Conservation (phyloP, 2,797 vertebrate species). For the Cossypha niveicapilla region DNA sequence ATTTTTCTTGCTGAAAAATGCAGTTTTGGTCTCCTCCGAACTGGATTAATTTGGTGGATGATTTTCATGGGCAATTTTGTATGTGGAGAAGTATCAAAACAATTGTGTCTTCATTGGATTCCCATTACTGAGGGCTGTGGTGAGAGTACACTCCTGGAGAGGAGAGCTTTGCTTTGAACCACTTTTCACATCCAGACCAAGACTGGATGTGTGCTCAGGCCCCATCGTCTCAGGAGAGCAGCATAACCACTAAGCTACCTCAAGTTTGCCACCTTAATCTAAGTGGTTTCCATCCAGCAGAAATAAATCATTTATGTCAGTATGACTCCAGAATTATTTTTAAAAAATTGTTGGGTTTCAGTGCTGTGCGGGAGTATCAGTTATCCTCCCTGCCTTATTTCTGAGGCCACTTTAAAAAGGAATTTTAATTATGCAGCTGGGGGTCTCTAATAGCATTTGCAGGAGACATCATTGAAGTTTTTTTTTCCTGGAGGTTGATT, state of each 20-base stretch:
- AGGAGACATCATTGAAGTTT: neutral
- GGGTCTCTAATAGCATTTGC: neutral
- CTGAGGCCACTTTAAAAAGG: neutral
- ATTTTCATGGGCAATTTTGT: neutral
- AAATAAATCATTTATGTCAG: conserved; percentile 50
- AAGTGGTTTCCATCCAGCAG: conserved; percentile 50
- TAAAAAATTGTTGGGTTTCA: conserved; percentile 27
- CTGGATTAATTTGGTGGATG: conserved; percentile 18
- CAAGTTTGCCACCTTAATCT: conserved; percentile 56
- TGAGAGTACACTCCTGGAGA: neutral
- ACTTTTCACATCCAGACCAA: neutral
- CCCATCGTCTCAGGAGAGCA: conserved; percentile 1
- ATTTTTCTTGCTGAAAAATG: conserved; percentile 42
- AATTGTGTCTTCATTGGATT: conserved; percentile 36
- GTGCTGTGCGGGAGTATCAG: neutral
- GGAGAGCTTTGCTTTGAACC: conserved; percentile 30
- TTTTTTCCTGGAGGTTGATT: neutral
- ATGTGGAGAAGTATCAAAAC: neutral
- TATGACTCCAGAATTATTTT: conserved; percentile 35
- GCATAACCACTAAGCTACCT: conserved; percentile 54
- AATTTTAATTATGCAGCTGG: conserved; percentile 29
- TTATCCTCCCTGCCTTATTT: conserved; percentile 7
- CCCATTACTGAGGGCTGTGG: neutral
- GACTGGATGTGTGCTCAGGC: conserved; percentile 5
- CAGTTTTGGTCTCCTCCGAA: conserved; percentile 18